These are phyloP conservation scores for Regulus satrapa DNA, from an alignment of 2,113 vertebrate species.

Conservation along the genomic window DNA sequence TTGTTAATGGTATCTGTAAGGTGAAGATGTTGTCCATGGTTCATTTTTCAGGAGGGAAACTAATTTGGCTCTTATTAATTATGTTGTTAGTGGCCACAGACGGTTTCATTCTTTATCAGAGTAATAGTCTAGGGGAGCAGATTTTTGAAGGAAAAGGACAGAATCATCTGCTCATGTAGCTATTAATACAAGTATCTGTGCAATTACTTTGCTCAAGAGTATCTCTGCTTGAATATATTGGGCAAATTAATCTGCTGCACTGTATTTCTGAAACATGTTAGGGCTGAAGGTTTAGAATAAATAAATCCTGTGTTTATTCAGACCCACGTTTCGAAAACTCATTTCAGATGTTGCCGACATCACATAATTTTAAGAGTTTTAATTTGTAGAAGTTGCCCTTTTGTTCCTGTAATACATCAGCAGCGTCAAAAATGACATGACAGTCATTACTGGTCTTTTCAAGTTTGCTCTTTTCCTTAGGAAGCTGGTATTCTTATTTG, in stretches of 20 bases:
- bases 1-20: not conserved
- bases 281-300: not conserved
- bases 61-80: slow-evolving; percentile 27
- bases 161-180: not conserved
- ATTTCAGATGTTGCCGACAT: not conserved
- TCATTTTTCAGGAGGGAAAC: slow-evolving; percentile 14
- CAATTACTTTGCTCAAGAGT: slow-evolving; percentile 24
- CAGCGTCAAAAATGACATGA: not conserved
- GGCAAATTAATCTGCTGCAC: slow-evolving; percentile 12
- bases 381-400: slow-evolving; percentile 38
- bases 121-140: not conserved
- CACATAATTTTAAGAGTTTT: slow-evolving; percentile 22
- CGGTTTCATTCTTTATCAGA: not conserved
- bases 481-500: not conserved
- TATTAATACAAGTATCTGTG: slow-evolving; percentile 33
- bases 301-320: not conserved
- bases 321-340: not conserved
- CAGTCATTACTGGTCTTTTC: not conserved
- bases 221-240: slow-evolving; percentile 9
- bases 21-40: not conserved
- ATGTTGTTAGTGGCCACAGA: not conserved
- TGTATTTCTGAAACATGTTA: not conserved
- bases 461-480: not conserved
- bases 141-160: slow-evolving; percentile 6
- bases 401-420: slow-evolving; percentile 29